phyloP scores from a whole-genome alignment of 2,888 invertebrate species.

The Actias luna region DNA sequence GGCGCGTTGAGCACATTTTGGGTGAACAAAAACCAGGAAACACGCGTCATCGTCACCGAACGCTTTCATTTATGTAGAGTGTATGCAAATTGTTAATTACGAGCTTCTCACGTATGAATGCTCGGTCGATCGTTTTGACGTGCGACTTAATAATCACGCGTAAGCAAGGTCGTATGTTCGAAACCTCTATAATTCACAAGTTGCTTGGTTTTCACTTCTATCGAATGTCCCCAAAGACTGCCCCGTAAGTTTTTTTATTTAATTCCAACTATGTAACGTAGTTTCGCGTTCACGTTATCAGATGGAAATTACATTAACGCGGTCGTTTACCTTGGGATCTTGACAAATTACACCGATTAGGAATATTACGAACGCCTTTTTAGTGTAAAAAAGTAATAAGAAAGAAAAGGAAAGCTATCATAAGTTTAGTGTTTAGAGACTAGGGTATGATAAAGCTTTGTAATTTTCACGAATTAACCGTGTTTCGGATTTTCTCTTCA shows the following conservation, averaged over 20 bases:
- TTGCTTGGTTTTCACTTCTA: too few relatives aligned
- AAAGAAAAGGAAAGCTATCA: slow-evolving; percentile 1
- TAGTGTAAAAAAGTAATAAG: background rate
- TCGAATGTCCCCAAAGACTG: too few relatives aligned
- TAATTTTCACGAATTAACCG: background rate
- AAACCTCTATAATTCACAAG: too few relatives aligned
- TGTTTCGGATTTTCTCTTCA: background rate
- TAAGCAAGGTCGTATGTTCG: too few relatives aligned
- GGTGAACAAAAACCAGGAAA: too few relatives aligned
- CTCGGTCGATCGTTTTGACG: too few relatives aligned
- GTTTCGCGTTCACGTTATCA: background rate
- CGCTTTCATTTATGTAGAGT: too few relatives aligned
- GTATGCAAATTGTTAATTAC: too few relatives aligned
- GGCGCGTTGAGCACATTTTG: too few relatives aligned
- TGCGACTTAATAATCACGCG: too few relatives aligned
- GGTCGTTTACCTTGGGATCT: background rate
- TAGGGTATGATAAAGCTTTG: background rate
- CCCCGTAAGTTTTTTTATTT: background rate
- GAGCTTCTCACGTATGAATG: too few relatives aligned
- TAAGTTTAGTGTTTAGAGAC: background rate
- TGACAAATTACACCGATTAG: slow-evolving; percentile 2
- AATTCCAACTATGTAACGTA: background rate
- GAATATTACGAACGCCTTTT: background rate
- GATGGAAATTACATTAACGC: slow-evolving; percentile 1
- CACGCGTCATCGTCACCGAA: too few relatives aligned